A percentile compares a stretch with the other conserved stretches of the same genome.
Evolutionary conservation across 2,113 vertebrate species (phyloP).

Genomic region (Xenopus tropicalis): DNA sequence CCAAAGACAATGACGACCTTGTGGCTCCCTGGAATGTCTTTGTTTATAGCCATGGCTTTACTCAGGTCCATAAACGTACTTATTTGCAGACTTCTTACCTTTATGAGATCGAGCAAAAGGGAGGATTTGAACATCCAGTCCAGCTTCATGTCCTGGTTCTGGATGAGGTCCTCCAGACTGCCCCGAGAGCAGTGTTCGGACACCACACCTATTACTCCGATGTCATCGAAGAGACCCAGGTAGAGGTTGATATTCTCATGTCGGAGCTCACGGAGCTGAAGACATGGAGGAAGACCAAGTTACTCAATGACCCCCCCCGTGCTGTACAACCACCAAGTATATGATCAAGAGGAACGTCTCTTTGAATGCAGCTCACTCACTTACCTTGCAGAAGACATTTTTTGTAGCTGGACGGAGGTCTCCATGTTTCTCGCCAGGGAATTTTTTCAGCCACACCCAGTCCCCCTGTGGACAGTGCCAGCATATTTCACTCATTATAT

Average conservation of each 20-base stretch:
- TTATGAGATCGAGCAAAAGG: slow-evolving; percentile 85
- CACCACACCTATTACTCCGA: slow-evolving; percentile 77
- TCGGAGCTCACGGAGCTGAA: slow-evolving; percentile 81
- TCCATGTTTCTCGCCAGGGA: slow-evolving; percentile 62
- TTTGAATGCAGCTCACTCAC: not conserved
- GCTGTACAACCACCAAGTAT: no score
- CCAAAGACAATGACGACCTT: no score
- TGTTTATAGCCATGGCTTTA: no score
- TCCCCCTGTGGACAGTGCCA: slow-evolving; percentile 73
- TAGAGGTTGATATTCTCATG: slow-evolving; percentile 90
- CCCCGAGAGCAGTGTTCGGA: slow-evolving; percentile 85
- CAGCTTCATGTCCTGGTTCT: slow-evolving; percentile 84
- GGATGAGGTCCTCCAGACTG: slow-evolving; percentile 82
- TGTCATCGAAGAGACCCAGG: slow-evolving; percentile 83
- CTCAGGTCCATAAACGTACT: no score
- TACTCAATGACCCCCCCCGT: not conserved
- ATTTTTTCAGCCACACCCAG: slow-evolving; percentile 93
- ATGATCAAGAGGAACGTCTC: no score
- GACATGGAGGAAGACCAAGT: not conserved
- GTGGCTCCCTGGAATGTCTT: no score
- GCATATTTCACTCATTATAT: not conserved
- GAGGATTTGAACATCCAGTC: slow-evolving; percentile 99
- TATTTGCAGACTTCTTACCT: slow-evolving; percentile 58
- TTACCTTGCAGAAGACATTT: slow-evolving; percentile 74
- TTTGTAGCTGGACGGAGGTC: slow-evolving; percentile 68